phyloP scores from a whole-genome alignment of 2,113 vertebrate genomes.

The Aythya baeri region DNA sequence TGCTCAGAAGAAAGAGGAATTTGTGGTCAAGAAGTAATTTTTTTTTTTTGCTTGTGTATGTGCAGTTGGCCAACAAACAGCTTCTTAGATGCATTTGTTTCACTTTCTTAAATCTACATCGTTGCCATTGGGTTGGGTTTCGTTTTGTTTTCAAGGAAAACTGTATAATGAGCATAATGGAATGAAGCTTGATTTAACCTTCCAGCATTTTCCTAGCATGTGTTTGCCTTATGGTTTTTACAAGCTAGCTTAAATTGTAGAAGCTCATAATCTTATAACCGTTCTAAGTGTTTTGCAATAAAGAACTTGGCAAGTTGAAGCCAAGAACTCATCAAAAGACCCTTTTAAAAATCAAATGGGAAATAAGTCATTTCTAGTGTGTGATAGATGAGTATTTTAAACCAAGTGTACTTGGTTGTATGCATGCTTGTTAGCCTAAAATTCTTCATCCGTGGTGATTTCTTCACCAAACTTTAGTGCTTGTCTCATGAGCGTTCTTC shows the following conservation, averaged over 20 bases:
- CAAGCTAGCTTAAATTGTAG: background rate
- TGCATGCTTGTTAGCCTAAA: background rate
- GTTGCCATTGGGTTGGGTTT: background rate
- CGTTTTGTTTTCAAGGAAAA: background rate
- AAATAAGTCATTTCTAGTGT: background rate
- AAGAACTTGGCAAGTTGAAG: background rate
- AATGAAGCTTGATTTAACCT: background rate
- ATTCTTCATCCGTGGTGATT: background rate
- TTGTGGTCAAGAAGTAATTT: background rate
- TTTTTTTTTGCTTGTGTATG: background rate
- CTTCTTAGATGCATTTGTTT: background rate
- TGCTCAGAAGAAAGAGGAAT: background rate
- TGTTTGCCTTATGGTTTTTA: background rate
- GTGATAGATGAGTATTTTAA: background rate
- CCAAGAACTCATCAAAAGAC: background rate
- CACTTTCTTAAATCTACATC: background rate
- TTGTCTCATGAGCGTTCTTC: background rate
- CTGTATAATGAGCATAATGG: background rate
- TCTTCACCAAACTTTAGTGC: background rate
- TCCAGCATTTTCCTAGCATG: background rate
- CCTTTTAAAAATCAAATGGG: background rate
- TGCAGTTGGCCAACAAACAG: background rate
- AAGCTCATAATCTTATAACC: background rate
- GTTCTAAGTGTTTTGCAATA: background rate
- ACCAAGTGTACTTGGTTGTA: background rate